Evolutionary conservation across 1,140 invertebrate genomes (phyloP).

Genomic region (Danaus plexippus): DNA sequence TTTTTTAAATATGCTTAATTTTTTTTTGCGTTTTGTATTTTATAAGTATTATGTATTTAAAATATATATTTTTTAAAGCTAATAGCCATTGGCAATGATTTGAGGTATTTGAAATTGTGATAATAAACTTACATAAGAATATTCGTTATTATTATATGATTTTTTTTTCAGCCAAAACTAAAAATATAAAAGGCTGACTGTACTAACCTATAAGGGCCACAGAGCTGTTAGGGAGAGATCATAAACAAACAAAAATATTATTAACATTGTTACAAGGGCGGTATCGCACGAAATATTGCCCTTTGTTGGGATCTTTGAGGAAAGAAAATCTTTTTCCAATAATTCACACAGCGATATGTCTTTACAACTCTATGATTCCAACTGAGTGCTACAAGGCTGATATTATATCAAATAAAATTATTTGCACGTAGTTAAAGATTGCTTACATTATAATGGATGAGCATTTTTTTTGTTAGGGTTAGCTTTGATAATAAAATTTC

Average conservation of each 20-base stretch:
- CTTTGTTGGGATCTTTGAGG: no score
- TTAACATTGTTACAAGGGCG: constrained; percentile 3
- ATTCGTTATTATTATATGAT: no score
- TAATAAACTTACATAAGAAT: neutral
- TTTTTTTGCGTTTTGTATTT: no score
- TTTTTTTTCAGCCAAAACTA: neutral
- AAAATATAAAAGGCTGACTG: constrained; percentile 5
- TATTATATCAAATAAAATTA: neutral
- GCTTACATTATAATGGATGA: no score
- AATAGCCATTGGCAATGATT: neutral
- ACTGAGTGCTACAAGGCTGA: no score
- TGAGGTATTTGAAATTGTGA: neutral
- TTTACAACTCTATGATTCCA: no score
- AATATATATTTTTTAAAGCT: neutral
- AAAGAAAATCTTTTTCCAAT: neutral
- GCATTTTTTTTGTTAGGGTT: no score
- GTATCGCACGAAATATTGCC: neutral
- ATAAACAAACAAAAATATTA: constrained; percentile 12
- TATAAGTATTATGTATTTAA: constrained; percentile 2
- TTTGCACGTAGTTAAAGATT: neutral
- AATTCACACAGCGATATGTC: neutral
- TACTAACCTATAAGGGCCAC: constrained; percentile 14
- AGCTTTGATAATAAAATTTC: no score
- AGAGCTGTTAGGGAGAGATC: constrained; percentile 5
- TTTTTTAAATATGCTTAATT: no score